These are phyloP conservation scores for Tetranychus piercei DNA, from an alignment of 2,888 invertebrate species.

Conservation along the genomic window DNA sequence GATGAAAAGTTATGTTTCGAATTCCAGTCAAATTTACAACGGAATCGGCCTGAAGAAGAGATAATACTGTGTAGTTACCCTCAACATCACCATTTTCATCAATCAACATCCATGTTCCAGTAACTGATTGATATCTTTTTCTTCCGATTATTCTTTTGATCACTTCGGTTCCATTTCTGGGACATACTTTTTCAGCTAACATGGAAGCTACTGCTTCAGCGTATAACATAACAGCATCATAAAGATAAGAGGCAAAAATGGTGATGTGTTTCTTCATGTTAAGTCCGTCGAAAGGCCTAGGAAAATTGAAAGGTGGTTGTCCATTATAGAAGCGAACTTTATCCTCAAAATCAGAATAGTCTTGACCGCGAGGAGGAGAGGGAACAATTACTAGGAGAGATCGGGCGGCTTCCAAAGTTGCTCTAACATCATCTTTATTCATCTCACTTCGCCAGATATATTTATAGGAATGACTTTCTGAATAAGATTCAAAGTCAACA, in stretches of 20 bases:
- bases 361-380: conserved; percentile 24
- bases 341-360: conserved; percentile 45
- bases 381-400: conserved; percentile 26
- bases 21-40: neutral
- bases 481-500: conserved; percentile 57
- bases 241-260: conserved; percentile 78
- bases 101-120: conserved; percentile 75
- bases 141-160: conserved; percentile 65
- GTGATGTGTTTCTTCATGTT: conserved; percentile 43
- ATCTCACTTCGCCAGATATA: conserved; percentile 26
- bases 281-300: conserved; percentile 37
- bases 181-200: conserved; percentile 35
- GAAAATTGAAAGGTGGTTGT: conserved; percentile 60
- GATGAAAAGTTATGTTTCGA: neutral
- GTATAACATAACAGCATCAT: conserved; percentile 81
- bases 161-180: conserved; percentile 66
- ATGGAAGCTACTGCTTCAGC: conserved; percentile 63
- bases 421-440: conserved; percentile 10
- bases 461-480: conserved; percentile 21
- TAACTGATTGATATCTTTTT: conserved; percentile 70
- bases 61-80: conserved; percentile 85
- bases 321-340: conserved; percentile 43
- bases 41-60: neutral
- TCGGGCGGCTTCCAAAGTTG: conserved; percentile 24
- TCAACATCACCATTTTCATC: conserved; percentile 86